Base-by-base conservation (phyloP, 2,113 vertebrate species). In the Burhinus oedicnemus region DNA sequence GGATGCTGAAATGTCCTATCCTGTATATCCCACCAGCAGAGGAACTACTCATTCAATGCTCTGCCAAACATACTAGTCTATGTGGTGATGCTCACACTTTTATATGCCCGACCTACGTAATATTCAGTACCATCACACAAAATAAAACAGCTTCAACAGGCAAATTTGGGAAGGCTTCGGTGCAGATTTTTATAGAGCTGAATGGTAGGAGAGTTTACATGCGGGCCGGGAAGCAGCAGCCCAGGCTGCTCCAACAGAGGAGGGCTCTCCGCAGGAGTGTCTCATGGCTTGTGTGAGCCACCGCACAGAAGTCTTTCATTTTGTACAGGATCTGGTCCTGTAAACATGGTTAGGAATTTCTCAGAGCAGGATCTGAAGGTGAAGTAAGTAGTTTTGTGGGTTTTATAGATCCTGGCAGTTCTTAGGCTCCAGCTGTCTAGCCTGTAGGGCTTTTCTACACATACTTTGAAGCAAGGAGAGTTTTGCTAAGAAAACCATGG, bases 231-330 rank as follows among this genome's bases (percentile, higher is more conserved):
- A 55, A 66, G 68, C 10, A 68, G 29, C 52, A 83, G 40, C 32
- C 12, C 62, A 47, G 36, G 17, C 0, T 27, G 17, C 6, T 42
- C 16, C 0, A 0, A 8, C 4, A 62, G 4, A 76, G 62, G 6
- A 90, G 36, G 9, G 30, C 7, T 45, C 34, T 29, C 64, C 1
- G 0, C 15, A 10, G 30, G 40, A 5, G 20, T 19, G 5, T 86
- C 13, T 52, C 42, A 18, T 4, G 4, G 34, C 29, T 61, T 16
- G 3, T 11, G 18, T 9, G 27, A 93, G 21, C 38, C 55, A 32
- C 36, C 1, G 2, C 14, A 79, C 18, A 34, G 6, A 34, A 34
- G 21, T 17, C 9, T 18, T 45, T 57, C 5, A 1, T 29, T 70
- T 47, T 2, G 1, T 9, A 18, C 17, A 34, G 30, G 8, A 62